Percentiles rank a stretch among this genome's conserved stretches.
phyloP scores from a whole-genome alignment of 2,888 invertebrate genomes.

The Ichneumoninae sp. region DNA sequence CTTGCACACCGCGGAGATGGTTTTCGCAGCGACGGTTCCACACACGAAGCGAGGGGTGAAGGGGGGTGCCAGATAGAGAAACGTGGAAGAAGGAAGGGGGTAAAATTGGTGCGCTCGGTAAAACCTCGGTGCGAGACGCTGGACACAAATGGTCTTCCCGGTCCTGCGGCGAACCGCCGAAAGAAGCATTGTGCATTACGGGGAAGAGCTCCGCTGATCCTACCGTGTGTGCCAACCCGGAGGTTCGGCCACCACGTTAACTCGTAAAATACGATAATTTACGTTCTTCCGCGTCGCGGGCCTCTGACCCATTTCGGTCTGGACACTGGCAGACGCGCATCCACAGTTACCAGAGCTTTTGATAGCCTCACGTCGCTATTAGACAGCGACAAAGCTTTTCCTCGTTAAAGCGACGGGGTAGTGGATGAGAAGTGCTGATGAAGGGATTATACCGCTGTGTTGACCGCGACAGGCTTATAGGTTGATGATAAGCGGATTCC shows the following conservation, averaged over 20 bases:
- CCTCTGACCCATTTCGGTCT: conserved; percentile 34
- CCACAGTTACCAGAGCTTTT: neutral
- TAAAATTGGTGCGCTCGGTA: conserved; percentile 48
- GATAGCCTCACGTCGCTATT: neutral
- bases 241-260: conserved; percentile 1
- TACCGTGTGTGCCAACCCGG: conserved; percentile 40
- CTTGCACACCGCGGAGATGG: conserved; percentile 27
- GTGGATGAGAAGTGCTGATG: conserved; percentile 24
- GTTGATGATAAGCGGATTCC: conserved; percentile 31
- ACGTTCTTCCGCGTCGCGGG: conserved; percentile 34
- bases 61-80: conserved; percentile 8
- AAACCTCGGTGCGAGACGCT: conserved; percentile 58
- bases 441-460: conserved; percentile 15
- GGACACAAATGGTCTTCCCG: conserved; percentile 63
- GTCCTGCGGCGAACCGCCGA: conserved; percentile 57
- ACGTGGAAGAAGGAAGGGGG: conserved; percentile 16
- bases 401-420: conserved; percentile 4
- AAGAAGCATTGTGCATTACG: conserved; percentile 61
- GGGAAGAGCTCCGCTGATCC: conserved; percentile 29
- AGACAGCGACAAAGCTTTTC: neutral
- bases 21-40: conserved; percentile 33
- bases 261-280: conserved; percentile 65
- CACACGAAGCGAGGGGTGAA: conserved; percentile 7
- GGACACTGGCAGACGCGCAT: neutral
- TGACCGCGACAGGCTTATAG: conserved; percentile 25